Evolutionary conservation across 2,113 vertebrate genomes (phyloP), one percentile per base, ranked within the genome.

Genomic region (Eidolon helvum): DNA sequence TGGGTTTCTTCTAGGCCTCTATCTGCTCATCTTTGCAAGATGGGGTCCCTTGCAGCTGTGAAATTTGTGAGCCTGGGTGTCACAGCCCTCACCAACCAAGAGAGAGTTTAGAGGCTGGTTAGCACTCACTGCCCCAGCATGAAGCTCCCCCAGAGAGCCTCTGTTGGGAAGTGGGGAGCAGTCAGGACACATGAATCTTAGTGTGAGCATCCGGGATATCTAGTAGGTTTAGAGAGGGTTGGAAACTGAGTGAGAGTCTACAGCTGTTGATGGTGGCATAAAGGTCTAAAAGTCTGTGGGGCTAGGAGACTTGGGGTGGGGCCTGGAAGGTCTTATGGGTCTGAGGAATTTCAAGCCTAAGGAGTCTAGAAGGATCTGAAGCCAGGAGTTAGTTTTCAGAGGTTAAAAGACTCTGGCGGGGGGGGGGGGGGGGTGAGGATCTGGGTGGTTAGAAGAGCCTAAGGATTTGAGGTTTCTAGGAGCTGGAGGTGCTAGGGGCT

Each of bases 1-100:
- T 4, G 48, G 2, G 1, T n/a, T 22, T 48, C 50, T 59, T n/a
- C 15, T 4, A 4, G 85, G 26, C 19, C 12, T 11, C 1, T 0
- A 7, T 50, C 50, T 9, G 11, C 26, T 84, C 79, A 26, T 35
- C 43, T 55, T 11, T 65, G 8, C 6, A 33, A 18, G 50, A 57
- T 10, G 21, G 35, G 28, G 8, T 21, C 35, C n/a, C 18, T 88
- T 8, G 0, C 0, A 1, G 53, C 24, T 1, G 9, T 38, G 82
- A 38, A 24, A 10, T 21, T 43, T 0, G 0, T 12, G n/a, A 59
- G 5, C 75, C 28, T 63, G 6, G 2, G 7, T 4, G 12, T 12
- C 1, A 1, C 2, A 22, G 24, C 28, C 55, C 33, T 26, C 10
- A 15, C 33, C 18, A 38, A 11, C 45, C 5, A 9, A 68, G 48